phyloP scores from a whole-genome alignment of 2,888 invertebrate species.

The Liposcelis brunnea region DNA sequence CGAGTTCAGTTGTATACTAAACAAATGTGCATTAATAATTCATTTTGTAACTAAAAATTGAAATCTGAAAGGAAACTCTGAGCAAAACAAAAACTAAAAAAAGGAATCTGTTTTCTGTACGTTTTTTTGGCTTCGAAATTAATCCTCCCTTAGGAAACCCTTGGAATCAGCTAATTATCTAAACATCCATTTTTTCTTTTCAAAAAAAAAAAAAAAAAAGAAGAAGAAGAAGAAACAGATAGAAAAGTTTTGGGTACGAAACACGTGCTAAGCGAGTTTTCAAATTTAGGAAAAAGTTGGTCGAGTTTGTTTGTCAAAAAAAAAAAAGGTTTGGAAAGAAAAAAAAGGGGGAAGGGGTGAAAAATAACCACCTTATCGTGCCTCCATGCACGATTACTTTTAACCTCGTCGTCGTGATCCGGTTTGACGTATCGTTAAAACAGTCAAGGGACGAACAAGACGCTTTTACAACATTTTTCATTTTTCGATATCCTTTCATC shows the following conservation, averaged over 20 bases:
- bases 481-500: no score
- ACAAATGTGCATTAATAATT: constrained; percentile 4
- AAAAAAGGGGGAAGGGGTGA: constrained; percentile 2
- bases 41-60: no score
- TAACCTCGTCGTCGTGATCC: no score
- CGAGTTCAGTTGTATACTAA: background rate
- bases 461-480: no score
- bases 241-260: constrained; percentile 1
- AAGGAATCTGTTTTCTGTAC: background rate
- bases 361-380: background rate
- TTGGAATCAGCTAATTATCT: constrained; percentile 1
- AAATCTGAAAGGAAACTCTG: no score
- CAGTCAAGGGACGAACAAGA: no score
- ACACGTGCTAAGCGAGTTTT: no score
- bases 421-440: no score
- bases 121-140: no score
- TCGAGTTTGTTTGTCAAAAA: background rate
- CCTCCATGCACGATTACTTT: no score
- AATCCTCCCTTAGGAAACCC: no score
- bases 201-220: background rate
- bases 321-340: background rate
- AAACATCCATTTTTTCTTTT: constrained; percentile 7
- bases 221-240: constrained; percentile 8
- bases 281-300: background rate
- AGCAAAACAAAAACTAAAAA: no score